phyloP scores from a whole-genome alignment of 2,113 vertebrate species.

The Pseudorhombus dupliciocellatus region DNA sequence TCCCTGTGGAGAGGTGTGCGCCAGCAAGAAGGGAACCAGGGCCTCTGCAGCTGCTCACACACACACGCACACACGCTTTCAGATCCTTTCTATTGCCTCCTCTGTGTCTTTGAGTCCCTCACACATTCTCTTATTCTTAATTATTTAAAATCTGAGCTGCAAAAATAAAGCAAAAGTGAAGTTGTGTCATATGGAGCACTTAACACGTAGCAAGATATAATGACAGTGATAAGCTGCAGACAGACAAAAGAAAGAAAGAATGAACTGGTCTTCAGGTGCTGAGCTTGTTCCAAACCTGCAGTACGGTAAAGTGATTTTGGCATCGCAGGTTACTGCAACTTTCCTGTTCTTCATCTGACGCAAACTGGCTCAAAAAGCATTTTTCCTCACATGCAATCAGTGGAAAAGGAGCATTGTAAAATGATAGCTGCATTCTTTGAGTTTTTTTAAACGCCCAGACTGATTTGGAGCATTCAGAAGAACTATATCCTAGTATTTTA shows the following conservation, averaged over 20 bases:
- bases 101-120: constrained; percentile 1
- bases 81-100: constrained; percentile 19
- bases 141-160: neutral
- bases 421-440: neutral
- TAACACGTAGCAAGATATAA: neutral
- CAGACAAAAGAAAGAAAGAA: neutral
- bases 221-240: neutral
- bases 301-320: neutral
- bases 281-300: neutral
- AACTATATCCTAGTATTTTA: neutral
- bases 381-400: neutral
- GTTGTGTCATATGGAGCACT: neutral
- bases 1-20: constrained; percentile 58
- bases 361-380: neutral
- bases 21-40: constrained; percentile 50
- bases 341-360: neutral
- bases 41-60: constrained; percentile 65
- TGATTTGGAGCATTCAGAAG: neutral
- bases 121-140: neutral
- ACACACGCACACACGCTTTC: constrained; percentile 11
- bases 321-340: neutral
- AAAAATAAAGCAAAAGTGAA: neutral
- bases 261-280: neutral
- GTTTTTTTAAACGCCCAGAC: neutral
- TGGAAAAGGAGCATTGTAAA: neutral